Evolutionary conservation across 1,140 invertebrate species (phyloP).

Genomic region (Drosophila tropicalis): DNA sequence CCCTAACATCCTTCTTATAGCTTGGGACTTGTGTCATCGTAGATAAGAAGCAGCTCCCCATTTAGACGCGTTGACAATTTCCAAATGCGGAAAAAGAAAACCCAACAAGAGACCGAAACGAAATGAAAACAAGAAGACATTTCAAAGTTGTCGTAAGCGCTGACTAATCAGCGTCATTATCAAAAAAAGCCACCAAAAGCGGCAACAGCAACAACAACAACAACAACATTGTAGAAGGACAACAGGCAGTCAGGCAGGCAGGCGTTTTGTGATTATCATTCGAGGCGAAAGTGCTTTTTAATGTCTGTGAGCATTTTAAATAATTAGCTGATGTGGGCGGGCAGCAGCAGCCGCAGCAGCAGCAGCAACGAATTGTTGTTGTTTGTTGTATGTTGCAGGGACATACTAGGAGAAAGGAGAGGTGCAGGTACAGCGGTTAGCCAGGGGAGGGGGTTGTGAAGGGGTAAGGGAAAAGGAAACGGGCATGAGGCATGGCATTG

Average conservation of each 20-base stretch:
- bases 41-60: slow-evolving; percentile 5
- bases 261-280: slow-evolving; percentile 69
- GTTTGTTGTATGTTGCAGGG: background rate
- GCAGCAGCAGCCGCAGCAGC: background rate
- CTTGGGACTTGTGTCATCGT: slow-evolving; percentile 6
- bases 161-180: slow-evolving; percentile 77
- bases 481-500: slow-evolving; percentile 3
- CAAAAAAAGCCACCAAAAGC: slow-evolving; percentile 60
- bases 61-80: slow-evolving; percentile 21
- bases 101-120: slow-evolving; percentile 9
- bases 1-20: background rate
- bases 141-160: slow-evolving; percentile 68
- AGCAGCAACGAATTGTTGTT: slow-evolving; percentile 4
- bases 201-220: slow-evolving; percentile 54
- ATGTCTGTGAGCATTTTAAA: slow-evolving; percentile 77
- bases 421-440: background rate
- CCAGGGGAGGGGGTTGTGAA: background rate
- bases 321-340: slow-evolving; percentile 69
- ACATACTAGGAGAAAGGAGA: no score
- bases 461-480: background rate
- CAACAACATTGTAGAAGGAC: slow-evolving; percentile 20
- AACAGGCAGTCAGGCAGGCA: background rate
- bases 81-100: background rate
- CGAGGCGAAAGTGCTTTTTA: slow-evolving; percentile 73
- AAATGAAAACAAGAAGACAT: slow-evolving; percentile 41